Percentiles rank a stretch among this genome's conserved stretches.
These are phyloP conservation scores for Oreortyx pictus DNA, from an alignment of 2,797 vertebrate species.

Conservation along the genomic window DNA sequence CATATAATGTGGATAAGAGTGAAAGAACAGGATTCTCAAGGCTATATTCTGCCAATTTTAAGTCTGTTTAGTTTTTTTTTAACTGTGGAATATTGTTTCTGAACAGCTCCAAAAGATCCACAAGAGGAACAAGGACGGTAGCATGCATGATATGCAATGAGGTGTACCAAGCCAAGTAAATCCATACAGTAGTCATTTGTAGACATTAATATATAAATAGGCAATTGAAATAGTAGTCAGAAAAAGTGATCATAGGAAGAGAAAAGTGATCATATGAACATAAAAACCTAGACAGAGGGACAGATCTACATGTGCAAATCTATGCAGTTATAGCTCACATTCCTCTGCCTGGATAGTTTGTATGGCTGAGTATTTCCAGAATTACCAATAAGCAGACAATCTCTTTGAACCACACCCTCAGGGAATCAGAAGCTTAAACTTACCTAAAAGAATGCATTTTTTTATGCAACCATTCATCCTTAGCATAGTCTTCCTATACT, in stretches of 20 bases:
- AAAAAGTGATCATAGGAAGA: neutral
- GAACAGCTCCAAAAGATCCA: neutral
- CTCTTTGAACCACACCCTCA: neutral
- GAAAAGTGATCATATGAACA: neutral
- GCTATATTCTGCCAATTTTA: neutral
- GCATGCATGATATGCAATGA: neutral
- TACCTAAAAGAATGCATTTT: neutral
- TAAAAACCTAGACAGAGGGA: neutral
- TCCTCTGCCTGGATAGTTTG: neutral
- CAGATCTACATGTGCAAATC: neutral
- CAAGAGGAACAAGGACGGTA: neutral
- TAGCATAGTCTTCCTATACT: neutral
- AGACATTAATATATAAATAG: neutral
- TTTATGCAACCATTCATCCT: neutral
- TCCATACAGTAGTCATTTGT: neutral
- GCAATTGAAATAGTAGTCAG: neutral
- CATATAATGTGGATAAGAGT: neutral
- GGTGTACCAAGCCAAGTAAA: neutral
- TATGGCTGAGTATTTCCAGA: neutral
- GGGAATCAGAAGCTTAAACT: neutral
- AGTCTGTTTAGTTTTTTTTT: neutral
- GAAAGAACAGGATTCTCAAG: neutral
- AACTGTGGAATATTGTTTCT: neutral
- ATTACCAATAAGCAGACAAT: neutral
- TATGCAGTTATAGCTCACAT: neutral